Evolutionary conservation across 2,113 vertebrate species (phyloP).

Genomic region (Uria lomvia): DNA sequence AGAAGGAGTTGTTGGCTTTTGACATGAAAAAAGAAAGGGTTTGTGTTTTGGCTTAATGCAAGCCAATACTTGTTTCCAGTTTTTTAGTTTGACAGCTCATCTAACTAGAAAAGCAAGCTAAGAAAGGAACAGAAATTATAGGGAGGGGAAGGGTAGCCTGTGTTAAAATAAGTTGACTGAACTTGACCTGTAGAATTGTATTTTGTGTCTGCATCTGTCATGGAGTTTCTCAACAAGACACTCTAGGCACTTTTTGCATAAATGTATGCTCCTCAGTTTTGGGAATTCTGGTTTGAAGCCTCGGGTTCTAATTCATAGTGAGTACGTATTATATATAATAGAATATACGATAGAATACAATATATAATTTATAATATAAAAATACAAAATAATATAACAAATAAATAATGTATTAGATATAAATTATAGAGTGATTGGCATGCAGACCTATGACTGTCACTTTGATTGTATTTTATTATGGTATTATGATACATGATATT

Average conservation of each 20-base stretch:
- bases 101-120: neutral
- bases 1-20: neutral
- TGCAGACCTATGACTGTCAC: neutral
- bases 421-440: neutral
- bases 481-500: neutral
- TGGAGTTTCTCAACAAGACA: neutral
- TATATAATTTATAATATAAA: neutral
- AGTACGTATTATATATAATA: neutral
- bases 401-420: neutral
- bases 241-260: neutral
- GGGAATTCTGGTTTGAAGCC: neutral
- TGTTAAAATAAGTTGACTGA: neutral
- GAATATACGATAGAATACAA: neutral
- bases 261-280: neutral
- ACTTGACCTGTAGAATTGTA: neutral
- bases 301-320: neutral
- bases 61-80: neutral
- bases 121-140: constrained; percentile 27
- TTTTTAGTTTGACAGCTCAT: neutral
- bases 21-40: neutral
- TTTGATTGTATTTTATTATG: neutral
- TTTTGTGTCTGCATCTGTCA: neutral
- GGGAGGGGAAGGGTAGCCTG: neutral
- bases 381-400: neutral
- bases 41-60: neutral